Evolutionary conservation across 2,797 vertebrate genomes (phyloP).

Genomic region (Siniperca scherzeri): DNA sequence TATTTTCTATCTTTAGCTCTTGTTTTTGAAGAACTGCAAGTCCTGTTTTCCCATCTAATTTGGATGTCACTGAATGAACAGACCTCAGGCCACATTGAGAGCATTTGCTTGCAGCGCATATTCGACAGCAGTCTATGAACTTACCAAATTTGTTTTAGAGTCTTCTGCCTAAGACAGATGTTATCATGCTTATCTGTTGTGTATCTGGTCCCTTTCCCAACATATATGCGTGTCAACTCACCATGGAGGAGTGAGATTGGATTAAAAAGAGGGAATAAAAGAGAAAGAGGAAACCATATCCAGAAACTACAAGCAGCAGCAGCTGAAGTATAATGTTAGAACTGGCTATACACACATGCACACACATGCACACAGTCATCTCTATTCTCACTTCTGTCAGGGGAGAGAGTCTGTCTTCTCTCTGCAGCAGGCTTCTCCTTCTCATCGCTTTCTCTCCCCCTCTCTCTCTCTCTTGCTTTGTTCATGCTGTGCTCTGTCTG

Average conservation of each 20-base stretch:
- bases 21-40: conserved; percentile 4
- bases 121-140: conserved; percentile 1
- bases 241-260: conserved; percentile 21
- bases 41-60: conserved; percentile 6
- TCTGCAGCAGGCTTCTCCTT: conserved; percentile 70
- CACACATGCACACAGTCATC: conserved; percentile 56
- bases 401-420: conserved; percentile 69
- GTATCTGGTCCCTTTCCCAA: conserved; percentile 30
- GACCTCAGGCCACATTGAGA: neutral
- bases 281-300: conserved; percentile 16
- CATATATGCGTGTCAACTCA: conserved; percentile 19
- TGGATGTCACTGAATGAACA: conserved; percentile 12
- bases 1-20: neutral
- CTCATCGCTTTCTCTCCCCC: conserved; percentile 48
- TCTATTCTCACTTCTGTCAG: conserved; percentile 64
- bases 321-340: conserved; percentile 38
- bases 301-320: conserved; percentile 36
- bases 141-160: conserved; percentile 1
- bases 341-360: conserved; percentile 31
- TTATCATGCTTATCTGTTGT: conserved; percentile 11
- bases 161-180: neutral
- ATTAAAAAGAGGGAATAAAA: conserved; percentile 29
- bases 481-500: conserved; percentile 67
- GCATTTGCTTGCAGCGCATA: neutral
- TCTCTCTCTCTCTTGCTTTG: conserved; percentile 57